Conservation (phyloP, 2,888 invertebrate genomes). For the Salticus scenicus region DNA sequence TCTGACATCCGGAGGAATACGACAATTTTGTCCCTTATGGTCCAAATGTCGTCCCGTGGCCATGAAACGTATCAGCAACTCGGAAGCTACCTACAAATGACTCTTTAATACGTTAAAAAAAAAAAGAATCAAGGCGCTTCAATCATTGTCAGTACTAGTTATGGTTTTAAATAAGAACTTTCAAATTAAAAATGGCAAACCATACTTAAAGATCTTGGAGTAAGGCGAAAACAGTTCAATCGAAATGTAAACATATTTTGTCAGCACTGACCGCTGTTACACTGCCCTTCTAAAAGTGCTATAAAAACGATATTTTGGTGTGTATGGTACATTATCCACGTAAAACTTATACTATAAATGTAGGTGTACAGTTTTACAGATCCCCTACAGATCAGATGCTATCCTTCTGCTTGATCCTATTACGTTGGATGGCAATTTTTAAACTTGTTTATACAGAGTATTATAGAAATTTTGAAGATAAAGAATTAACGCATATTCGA, state of each 20-base stretch:
- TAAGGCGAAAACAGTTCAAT: too few species aligned
- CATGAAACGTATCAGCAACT: not conserved
- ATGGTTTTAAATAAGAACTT: too few species aligned
- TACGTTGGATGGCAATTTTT: not conserved
- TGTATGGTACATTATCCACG: not conserved
- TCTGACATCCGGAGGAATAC: slow-evolving; percentile 56
- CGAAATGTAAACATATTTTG: not conserved
- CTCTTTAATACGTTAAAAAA: not conserved
- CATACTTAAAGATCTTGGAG: too few species aligned
- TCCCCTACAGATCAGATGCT: not conserved
- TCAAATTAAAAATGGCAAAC: not conserved
- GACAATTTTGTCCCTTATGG: not conserved
- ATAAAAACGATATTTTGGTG: slow-evolving; percentile 15
- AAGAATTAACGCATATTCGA: not conserved
- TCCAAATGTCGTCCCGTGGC: not conserved
- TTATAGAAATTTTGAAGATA: not conserved
- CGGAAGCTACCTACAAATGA: not conserved
- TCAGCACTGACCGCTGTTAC: slow-evolving; percentile 4
- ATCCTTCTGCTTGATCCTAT: not conserved
- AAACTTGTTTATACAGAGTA: not conserved
- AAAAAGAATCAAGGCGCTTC: not conserved
- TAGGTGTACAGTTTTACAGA: slow-evolving; percentile 5
- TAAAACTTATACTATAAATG: not conserved
- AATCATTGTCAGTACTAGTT: not conserved
- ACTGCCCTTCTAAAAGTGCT: slow-evolving; percentile 9